These are phyloP conservation scores for Meloidogyne exigua DNA, from an alignment of 1,140 invertebrate genomes.

Conservation along the genomic window DNA sequence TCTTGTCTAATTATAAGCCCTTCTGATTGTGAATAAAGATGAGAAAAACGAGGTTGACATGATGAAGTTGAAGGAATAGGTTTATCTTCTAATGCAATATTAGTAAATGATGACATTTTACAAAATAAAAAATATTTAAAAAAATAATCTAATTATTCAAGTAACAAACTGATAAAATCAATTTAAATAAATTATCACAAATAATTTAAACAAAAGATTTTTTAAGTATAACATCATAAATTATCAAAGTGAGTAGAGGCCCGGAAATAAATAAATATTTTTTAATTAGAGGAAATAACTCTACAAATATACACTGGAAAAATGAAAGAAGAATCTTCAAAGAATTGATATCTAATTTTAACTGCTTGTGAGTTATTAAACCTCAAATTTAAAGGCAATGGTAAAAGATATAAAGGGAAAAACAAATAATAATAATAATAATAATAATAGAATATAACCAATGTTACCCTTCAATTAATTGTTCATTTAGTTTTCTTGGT, in stretches of 20 bases:
- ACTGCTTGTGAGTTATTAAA: background rate
- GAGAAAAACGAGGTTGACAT: background rate
- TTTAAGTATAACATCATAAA: background rate
- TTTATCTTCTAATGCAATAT: background rate
- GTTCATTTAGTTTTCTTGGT: slow-evolving; percentile 48
- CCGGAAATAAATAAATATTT: background rate
- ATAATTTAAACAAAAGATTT: slow-evolving; percentile 13
- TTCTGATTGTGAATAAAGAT: slow-evolving; percentile 4
- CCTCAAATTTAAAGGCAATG: background rate
- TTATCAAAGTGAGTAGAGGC: background rate
- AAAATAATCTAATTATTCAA: background rate
- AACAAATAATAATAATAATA: too few relatives aligned
- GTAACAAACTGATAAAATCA: background rate
- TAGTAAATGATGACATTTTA: background rate
- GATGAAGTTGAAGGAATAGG: background rate
- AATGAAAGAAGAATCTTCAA: too few relatives aligned
- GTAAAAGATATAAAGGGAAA: too few relatives aligned
- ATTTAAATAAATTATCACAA: slow-evolving; percentile 19
- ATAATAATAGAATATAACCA: too few relatives aligned
- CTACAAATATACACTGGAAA: too few relatives aligned
- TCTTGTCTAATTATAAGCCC: background rate
- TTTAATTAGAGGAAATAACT: background rate
- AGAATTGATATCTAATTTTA: too few relatives aligned
- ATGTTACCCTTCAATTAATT: background rate
- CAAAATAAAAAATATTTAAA: background rate